Evolutionary conservation across 2,888 invertebrate species (phyloP), one percentile per base, ranked within the genome.

Genomic region (Isotomurus palustris): DNA sequence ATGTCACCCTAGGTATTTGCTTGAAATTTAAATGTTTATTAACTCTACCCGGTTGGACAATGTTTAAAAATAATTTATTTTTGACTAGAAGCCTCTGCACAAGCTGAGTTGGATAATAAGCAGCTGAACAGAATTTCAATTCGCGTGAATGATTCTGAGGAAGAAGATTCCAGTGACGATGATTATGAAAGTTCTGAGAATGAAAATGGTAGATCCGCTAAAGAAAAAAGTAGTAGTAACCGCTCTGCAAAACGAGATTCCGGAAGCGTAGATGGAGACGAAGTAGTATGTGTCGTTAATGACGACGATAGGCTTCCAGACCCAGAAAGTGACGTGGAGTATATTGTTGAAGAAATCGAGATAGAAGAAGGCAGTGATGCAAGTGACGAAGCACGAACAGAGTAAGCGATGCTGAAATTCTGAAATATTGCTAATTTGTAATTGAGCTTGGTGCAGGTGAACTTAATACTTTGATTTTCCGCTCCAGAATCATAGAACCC

Each of bases 271-370:
- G 43, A 43, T 14, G 21, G 10, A 22, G 43, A 43, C 3, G 19
- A 43, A 8, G 12, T 43, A 24, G 43, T 43, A 6, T 22, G 22
- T 19, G 43, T 43, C 4, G 22, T 43, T 22, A 19, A 43, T 17
- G 36, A 50, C 14, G 50, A 50, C 8, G 50, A 50, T 22, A 50
- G 40, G 27, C 27, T 50, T 4, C 50, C 50, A 5, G 50, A 50
- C 8, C 50, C 50, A 17, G 47, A 47, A 28, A 19, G 35, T 24
- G 50, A 50, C 5, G 5, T 25, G 10, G 50, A 50, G 35, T 29
- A 50, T 8, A 38, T 38, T 5, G 8, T 38, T 24, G 50, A 50
- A 36, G 50, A 50, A 22, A 25, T 38, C 3, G 50, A 38, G 25
- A 14, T 28, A 4, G 40, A 50, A 14, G 40, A 40, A 40, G n/a